phyloP scores from a whole-genome alignment of 2,888 invertebrate species.

The Aphidius colemani region DNA sequence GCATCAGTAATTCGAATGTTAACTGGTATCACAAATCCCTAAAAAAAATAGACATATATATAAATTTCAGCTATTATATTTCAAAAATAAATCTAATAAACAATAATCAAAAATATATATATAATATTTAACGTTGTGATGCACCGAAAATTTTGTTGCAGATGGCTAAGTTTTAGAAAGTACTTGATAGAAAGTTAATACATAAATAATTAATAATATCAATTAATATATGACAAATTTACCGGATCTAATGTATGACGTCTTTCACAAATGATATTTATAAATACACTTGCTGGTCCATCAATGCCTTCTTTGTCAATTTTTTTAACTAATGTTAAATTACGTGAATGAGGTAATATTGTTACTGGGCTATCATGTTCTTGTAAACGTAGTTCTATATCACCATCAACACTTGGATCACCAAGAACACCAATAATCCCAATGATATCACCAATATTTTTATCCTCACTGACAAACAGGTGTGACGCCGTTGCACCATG shows the following conservation, averaged over 20 bases:
- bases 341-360: slow-evolving; percentile 78
- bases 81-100: background rate
- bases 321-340: slow-evolving; percentile 75
- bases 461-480: slow-evolving; percentile 87
- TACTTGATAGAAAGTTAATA: slow-evolving; percentile 15
- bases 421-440: slow-evolving; percentile 83
- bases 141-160: slow-evolving; percentile 16
- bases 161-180: slow-evolving; percentile 26
- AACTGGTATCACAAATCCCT: slow-evolving; percentile 80
- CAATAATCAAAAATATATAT: background rate
- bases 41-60: slow-evolving; percentile 36
- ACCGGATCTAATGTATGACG: slow-evolving; percentile 80
- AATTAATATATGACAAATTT: slow-evolving; percentile 44
- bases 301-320: slow-evolving; percentile 84
- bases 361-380: slow-evolving; percentile 80
- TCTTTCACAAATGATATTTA: slow-evolving; percentile 84
- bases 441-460: slow-evolving; percentile 77
- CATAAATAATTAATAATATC: background rate
- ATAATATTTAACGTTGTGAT: background rate
- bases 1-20: slow-evolving; percentile 87
- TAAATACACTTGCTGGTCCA: slow-evolving; percentile 84
- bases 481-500: slow-evolving; percentile 90
- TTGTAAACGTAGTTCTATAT: slow-evolving; percentile 78
- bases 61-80: background rate
- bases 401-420: slow-evolving; percentile 76